Base-by-base conservation (phyloP, 2,888 invertebrate genomes). In the Dendrolimus pini region DNA sequence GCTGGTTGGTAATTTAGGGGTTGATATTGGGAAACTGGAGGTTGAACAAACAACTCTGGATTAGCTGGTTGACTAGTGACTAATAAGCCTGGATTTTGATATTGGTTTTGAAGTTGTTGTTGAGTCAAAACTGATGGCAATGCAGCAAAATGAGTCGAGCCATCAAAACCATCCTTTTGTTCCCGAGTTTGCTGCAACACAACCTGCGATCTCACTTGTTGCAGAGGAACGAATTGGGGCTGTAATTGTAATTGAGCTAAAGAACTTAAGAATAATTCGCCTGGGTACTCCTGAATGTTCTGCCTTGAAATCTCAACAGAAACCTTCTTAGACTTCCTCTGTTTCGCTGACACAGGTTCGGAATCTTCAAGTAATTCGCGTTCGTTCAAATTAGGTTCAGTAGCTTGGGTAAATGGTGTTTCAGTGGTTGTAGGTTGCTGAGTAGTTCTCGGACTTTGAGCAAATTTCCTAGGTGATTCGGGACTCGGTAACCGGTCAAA, bases 251-350 rank as follows among this genome's bases (percentile, higher is more conserved):
- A 65, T 57, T 89, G 89, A 12, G 85, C 78, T 12, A 90, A 61
- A 0, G 89, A 82, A 58, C 75, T 81, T 1, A 90, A 67, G 65
- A 83, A 88, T 12, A 89, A 59, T 63, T 89, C 88, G 18, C 87
- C 80, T 13, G 89, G 86, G 41, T 80, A 88, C 63, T 89, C 87
- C 62, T 88, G 85, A 1, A 89, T 63, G 7, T 85, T 87, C 62
- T 89, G 87, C 55, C 79, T 87, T 0, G 87, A 69, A 0, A 89
- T 78, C 78, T 90, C 89, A 12, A 89, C 83, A 1, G 84, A 74
- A 1, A 80, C 80, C 57, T 81, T 82, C 47, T 47, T 47, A 47
- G 47, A 47, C 57, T 72, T 62, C 56, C 74, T 78, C 58, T 75
- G 66, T 12, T 74, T 73, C 3, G 71, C 67, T 54, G 69, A 56